Conservation (phyloP, 2,113 vertebrate genomes). For the Ariopsis seemanni region DNA sequence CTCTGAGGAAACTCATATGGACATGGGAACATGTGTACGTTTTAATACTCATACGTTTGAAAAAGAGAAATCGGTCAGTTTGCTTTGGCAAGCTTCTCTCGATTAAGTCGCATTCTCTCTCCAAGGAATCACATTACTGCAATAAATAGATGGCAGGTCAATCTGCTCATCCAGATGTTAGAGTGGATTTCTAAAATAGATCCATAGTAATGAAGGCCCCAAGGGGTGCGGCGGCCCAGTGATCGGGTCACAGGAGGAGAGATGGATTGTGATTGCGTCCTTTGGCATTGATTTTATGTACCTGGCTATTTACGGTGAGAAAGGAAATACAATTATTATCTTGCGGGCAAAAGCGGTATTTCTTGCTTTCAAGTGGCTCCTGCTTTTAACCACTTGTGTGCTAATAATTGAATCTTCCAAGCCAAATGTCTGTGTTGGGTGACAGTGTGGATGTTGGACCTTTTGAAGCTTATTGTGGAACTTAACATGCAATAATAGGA, state of each 20-base stretch:
- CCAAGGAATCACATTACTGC: slow-evolving; percentile 41
- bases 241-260: slow-evolving; percentile 36
- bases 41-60: neutral
- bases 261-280: slow-evolving; percentile 50
- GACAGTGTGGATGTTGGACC: slow-evolving; percentile 35
- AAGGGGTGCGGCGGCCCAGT: neutral
- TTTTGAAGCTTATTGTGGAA: slow-evolving; percentile 25
- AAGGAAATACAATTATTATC: slow-evolving; percentile 57
- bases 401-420: slow-evolving; percentile 34
- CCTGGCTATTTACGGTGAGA: slow-evolving; percentile 51
- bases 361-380: slow-evolving; percentile 46
- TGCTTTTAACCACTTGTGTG: slow-evolving; percentile 41
- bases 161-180: slow-evolving; percentile 34
- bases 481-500: slow-evolving; percentile 29
- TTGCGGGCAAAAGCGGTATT: slow-evolving; percentile 48
- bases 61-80: neutral
- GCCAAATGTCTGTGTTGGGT: slow-evolving; percentile 6
- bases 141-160: slow-evolving; percentile 37
- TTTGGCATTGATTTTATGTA: slow-evolving; percentile 54
- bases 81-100: neutral
- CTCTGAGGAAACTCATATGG: neutral
- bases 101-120: neutral
- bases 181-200: slow-evolving; percentile 45
- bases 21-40: neutral
- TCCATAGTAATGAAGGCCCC: slow-evolving; percentile 38